Percentiles rank a stretch among this genome's conserved stretches.
Conservation (phyloP, 2,113 vertebrate species). For the Macaca mulatta region DNA sequence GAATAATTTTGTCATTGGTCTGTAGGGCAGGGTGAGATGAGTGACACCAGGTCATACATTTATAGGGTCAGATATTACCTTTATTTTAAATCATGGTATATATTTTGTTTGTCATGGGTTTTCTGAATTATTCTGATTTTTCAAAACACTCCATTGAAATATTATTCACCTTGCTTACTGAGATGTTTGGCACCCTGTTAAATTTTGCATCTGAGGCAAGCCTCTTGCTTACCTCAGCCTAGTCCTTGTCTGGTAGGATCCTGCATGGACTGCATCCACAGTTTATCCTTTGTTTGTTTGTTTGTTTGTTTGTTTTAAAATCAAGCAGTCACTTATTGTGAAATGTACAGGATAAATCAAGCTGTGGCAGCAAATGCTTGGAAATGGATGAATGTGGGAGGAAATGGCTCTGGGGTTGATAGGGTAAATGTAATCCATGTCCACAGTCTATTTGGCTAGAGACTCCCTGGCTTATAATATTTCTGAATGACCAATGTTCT, state of each 20-base stretch:
- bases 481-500: slow-evolving; percentile 33
- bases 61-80: not conserved
- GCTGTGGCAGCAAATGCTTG: not conserved
- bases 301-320: not conserved
- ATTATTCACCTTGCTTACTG: not conserved
- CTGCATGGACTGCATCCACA: rapidly evolving
- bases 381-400: not conserved
- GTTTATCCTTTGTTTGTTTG: not conserved
- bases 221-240: rapidly evolving
- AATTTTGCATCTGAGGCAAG: not conserved
- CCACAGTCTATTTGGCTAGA: not conserved
- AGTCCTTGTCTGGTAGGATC: rapidly evolving
- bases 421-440: not conserved
- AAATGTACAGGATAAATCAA: not conserved
- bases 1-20: not conserved
- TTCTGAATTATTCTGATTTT: not conserved
- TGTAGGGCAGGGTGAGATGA: not conserved
- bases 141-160: not conserved
- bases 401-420: not conserved
- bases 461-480: not conserved
- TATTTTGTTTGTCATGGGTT: not conserved
- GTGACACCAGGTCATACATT: rapidly evolving
- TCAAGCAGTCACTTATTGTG: not conserved
- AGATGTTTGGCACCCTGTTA: not conserved
- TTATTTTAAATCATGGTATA: not conserved